Base-by-base conservation (phyloP, 37 sponge, comb jelly and placozoan genomes). In the Haliclona indistincta region DNA sequence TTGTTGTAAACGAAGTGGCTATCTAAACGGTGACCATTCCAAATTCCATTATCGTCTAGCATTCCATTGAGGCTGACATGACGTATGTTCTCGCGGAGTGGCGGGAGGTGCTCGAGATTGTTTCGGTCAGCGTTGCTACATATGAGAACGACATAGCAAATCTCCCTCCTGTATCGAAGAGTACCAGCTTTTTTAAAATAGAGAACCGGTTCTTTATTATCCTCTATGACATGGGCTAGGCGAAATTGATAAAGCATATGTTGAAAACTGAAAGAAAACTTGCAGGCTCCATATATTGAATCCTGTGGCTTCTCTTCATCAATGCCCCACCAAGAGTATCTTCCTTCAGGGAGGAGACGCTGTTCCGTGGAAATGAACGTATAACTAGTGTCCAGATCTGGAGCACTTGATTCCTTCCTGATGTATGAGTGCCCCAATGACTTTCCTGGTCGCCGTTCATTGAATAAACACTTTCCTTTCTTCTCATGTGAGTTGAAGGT, bases 161-260 rank as follows among this genome's bases (percentile, higher is more conserved):
- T 68, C 49, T 68, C 69, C 4, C 23, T 13, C 10, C 5, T 40
- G 49, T 68, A 68, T 22, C 69, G 69, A 10, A 68, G 44, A n/a
- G 69, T 68, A 7, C 69, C 69, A 43, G 51, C 69, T 5, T 26
- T 30, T 42, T 32, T 68, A 6, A 68, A 35, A 29, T 25, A 10
- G 7, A 68, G 6, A 23, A 26, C 5, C 7, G 7, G 25, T 17
- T 68, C 25, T 35, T 4, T 43, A 32, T 35, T 39, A 4, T 51
- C 3, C 8, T n/a, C n/a, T n/a, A n/a, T n/a, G n/a, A n/a, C n/a
- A n/a, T n/a, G n/a, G n/a, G 69, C 19, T 44, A 3, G 20, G 28
- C 13, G 19, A 43, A 45, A 68, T 4, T 11, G 7, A 22, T 6
- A 13, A 4, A 68, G 20, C 20, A 68, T 7, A 6, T 68, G 29